Evolutionary conservation across 2,797 vertebrate genomes (phyloP), one percentile per base, ranked within the genome.

Genomic region (Fundulus diaphanus): DNA sequence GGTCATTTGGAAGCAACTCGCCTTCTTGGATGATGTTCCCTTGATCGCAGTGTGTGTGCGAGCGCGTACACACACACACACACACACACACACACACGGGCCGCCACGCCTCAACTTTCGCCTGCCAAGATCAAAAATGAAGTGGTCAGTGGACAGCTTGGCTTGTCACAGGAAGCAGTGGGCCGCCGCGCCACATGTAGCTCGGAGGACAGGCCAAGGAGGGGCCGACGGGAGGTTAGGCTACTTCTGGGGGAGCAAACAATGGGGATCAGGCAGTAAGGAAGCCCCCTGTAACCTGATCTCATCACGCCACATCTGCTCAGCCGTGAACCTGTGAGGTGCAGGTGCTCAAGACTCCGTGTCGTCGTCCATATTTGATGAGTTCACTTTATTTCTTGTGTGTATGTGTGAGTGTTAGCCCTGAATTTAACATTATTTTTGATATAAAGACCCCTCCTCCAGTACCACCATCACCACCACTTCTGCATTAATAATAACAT

Each of bases 61-160:
- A n/a, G 49, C 29, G 72, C 37, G 77, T 33, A 49, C 18, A 5
- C 37, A 22, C 24, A 6, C 52, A 27, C 56, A 35, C 37, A 42
- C 42, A n/a, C 27, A 31, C 70, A 27, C 65, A 61, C 37, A 27
- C 52, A 73, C 65, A 9, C 72, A 33, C 66, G 49, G 81, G 82
- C 77, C 16, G 70, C 85, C 71, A 68, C 75, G 35, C 73, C 83
- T 81, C 37, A 46, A 16, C 70, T 79, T 76, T 80, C 4, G 48
- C 77, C 88, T 89, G 92, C 90, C 91, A 92, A 78, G 87, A 81
- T 87, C 82, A 89, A 76, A 92, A 90, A 94, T 94, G 92, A 94
- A 94, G 94, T 86, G 92, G 92, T 94, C 93, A 93, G 90, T 83
- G 68, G 91, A 92, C 92, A 93, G 94, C 91, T 91, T 91, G 92